Evolutionary conservation across 1,140 invertebrate species (phyloP), one percentile per base, ranked within the genome.

Genomic region (Drosophila parvula): DNA sequence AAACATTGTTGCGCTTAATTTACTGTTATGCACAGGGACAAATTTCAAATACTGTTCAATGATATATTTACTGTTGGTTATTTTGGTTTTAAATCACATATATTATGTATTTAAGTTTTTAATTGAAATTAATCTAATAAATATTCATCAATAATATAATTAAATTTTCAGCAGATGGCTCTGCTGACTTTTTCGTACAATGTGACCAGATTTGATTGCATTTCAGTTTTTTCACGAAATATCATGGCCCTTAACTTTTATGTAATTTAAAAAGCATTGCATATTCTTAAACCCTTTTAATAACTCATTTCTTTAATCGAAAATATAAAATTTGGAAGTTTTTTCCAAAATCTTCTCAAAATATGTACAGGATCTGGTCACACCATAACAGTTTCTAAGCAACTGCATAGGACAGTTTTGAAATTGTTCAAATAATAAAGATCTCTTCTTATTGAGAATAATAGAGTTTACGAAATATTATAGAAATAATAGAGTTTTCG

Each of bases 1-100:
- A 79, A 88, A 82, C 76, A 86, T 50, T 79, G 79, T 88, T 86
- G 79, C 71, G 83, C 77, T 77, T 88, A 83, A 89, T 88, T 77
- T 88, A 86, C 83, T 74, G 84, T 77, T 88, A 88, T 67, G 51
- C 65, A 69, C 62, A 10, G 61, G 9, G 9, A 43, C 28, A 62
- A 51, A 43, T 10, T 5, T 0, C 4, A 22, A 53, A 9, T 36
- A 36, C 16, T 22, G 14, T 38, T 36, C 3, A 4, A n/a, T n/a
- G 5, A 22, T 16, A 28, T 0, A 50, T 32, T 16, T 50, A 16
- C 3, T 48, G 0, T 28, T 9, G 4, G 2, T 2, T 0, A 28
- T n/a, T 28, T 28, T 5, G 18, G 14, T n/a, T 11, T 18, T 5
- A 7, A 7, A n/a, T 10, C 1, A 10, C 8, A 4, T 2, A 50